Base-by-base conservation (phyloP, 64 coral and sea anemone genomes). In the Astreopora myriophthalma region DNA sequence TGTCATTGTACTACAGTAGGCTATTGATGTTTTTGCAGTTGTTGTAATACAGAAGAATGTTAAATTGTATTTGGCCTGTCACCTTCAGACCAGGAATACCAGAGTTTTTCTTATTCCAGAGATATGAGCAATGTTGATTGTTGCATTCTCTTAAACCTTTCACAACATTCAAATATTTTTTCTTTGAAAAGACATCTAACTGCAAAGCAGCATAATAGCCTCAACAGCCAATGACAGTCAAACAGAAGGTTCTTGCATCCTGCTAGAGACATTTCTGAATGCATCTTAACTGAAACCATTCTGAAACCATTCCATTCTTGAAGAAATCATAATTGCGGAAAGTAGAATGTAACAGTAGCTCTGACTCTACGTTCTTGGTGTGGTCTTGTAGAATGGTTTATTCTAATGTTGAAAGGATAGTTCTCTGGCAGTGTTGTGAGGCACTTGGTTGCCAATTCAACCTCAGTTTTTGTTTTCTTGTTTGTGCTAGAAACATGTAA, bases 1-100 rank as follows among this genome's bases (percentile, higher is more conserved):
- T 37, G 20, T 22, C 32, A 16, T 2, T 37, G 14, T 22, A 22
- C 8, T 24, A 4, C 31, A 20, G 6, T 22, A 8, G 46, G 24
- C 40, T 83, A 57, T 83, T 83, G 79, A 83, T 83, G 52, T 83
- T 83, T 83, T 64, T 83, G 79, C 79, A 83, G 55, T 64, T 73
- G 32, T 71, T 73, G 32, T 2, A 9, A 0, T 33, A 14, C 29
- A 70, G 9, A 66, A 26, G 24, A 5, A 0, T 70, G 11, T 14
- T 17, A 2, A 28, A 3, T 8, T 26, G 10, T 70, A 32, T 20
- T 70, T 70, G 27, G 28, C 67, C 33, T 70, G 12, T 32, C 19
- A 13, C 55, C 8, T 58, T 20, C 12, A 16, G 12, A 12, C 52
- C 16, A 12, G 19, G 16, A 8, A 16, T 17, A 1, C 3, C 4